Evolutionary conservation across 2,113 vertebrate species (phyloP), one percentile per base, ranked within the genome.

Genomic region (Oxyura jamaicensis): DNA sequence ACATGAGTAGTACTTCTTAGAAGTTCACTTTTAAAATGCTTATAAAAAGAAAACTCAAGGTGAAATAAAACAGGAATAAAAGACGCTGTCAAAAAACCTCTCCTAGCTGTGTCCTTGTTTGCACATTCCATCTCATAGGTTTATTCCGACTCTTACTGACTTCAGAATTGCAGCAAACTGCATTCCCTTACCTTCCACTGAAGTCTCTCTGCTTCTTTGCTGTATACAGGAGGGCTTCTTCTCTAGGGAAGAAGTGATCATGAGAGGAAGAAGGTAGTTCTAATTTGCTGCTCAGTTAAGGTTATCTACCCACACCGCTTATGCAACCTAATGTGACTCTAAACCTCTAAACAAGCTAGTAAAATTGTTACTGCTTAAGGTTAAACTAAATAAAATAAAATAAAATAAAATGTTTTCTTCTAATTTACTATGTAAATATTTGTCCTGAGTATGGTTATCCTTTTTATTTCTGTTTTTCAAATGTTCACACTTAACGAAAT

Each of bases 71-170:
- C 15, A 69, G 10, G 42, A 87, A 79, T 53, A 88, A 80, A 80
- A 78, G 52, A 33, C 58, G 39, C 59, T 23, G 58, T 75, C 82
- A 48, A 68, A 58, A 52, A 42, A 13, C 36, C 13, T 68, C 48
- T 73, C 66, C 33, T 4, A 16, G 36, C 4, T 55, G 17, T 31
- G 6, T 42, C 67, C 22, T 26, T 60, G 33, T 52, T 75, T 52
- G 6, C 15, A 3, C 3, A 2, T 59, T 75, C 46, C 9, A 42
- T 85, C 29, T 48, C 31, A 41, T 0, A 0, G 11, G 15, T 39
- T 80, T 77, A 31, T 66, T 88, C 28, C 6, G 7, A 46, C 14
- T 78, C 50, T 69, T 60, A 58, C 2, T 68, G 46, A 78, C 50
- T 90, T 80, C 6, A 58, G 44, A 86, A 46, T n/a, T 39, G 19